phyloP scores from a whole-genome alignment of 2,888 invertebrate species.

The Caenorhabditis auriculariae region DNA sequence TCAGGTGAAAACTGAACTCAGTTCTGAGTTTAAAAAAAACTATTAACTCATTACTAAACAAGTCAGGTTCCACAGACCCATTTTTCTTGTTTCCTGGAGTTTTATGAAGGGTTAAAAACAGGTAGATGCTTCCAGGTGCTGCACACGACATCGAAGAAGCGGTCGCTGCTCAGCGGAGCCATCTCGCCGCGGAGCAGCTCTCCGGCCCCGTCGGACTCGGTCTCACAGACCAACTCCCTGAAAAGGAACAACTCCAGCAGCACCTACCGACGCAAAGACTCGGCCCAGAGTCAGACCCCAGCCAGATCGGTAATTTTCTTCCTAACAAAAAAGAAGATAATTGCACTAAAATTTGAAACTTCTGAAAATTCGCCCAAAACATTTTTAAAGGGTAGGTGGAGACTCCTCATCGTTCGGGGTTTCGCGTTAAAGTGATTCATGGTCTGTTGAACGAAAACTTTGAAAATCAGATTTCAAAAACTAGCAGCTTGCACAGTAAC shows the following conservation, averaged over 20 bases:
- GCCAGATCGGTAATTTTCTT: conserved; percentile 30
- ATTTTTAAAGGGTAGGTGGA: not conserved
- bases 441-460: too few relatives aligned
- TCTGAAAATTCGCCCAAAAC: not conserved
- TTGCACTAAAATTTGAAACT: not conserved
- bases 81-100: not conserved
- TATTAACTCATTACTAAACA: not conserved
- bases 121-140: conserved; percentile 15
- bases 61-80: not conserved
- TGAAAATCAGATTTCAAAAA: too few relatives aligned
- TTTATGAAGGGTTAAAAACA: too few relatives aligned
- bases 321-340: not conserved
- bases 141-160: conserved; percentile 28
- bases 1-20: conserved; percentile 1
- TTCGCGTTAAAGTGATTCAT: too few relatives aligned
- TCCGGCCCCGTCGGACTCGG: conserved; percentile 61
- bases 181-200: conserved; percentile 57
- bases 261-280: conserved; percentile 23
- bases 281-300: conserved; percentile 37
- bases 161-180: conserved; percentile 37
- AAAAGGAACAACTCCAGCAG: conserved; percentile 42
- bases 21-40: not conserved
- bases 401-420: too few relatives aligned
- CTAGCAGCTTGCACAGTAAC: too few relatives aligned
- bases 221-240: conserved; percentile 57